Evolutionary conservation across 2,888 invertebrate genomes (phyloP), one percentile per base, ranked within the genome.

Genomic region (Eumerus sabulonum): DNA sequence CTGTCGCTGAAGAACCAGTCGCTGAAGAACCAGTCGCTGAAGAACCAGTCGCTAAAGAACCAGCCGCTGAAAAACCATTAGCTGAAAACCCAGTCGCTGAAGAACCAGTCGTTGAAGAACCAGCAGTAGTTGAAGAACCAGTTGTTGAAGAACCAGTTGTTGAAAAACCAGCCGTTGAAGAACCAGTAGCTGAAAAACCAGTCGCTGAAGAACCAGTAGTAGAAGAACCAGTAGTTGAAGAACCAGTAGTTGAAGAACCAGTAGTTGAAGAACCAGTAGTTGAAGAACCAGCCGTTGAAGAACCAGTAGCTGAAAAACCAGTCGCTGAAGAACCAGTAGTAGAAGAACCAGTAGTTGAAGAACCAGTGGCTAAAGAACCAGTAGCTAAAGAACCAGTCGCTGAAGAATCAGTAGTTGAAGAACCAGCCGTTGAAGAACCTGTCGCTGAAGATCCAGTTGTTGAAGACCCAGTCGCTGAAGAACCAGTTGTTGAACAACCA

Each of bases 381-480:
- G 27, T 27, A 7, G 27, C 2, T 4, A 18, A 48, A 12, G 54
- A 38, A 13, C 19, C 3, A 4, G 19, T 13, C 19, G 14, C 9
- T 4, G 42, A 27, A 0, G 56, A 19, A 16, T n/a, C 40, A 7
- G 9, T 13, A n/a, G 27, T 27, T 27, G 27, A 27, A 27, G 7
- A 27, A 27, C 27, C 27, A 27, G 27, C 7, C 3, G 53, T 1
- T 9, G 40, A 54, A 35, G 27, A 2, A 27, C 27, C 7, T 4
- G 27, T 27, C 27, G 27, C 27, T 4, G 27, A 27, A 27, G 56
- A 19, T 27, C 44, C 44, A 44, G 14, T 16, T 42, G 11, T 27
- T 16, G 59, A 19, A 9, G 19, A 40, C 11, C 16, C 40, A n/a
- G 54, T 14, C 2, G 18, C n/a, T 59, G 45, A 35, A 44, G 56